Base-by-base conservation (phyloP, 2,888 invertebrate genomes). In the Poecilus cupreus region DNA sequence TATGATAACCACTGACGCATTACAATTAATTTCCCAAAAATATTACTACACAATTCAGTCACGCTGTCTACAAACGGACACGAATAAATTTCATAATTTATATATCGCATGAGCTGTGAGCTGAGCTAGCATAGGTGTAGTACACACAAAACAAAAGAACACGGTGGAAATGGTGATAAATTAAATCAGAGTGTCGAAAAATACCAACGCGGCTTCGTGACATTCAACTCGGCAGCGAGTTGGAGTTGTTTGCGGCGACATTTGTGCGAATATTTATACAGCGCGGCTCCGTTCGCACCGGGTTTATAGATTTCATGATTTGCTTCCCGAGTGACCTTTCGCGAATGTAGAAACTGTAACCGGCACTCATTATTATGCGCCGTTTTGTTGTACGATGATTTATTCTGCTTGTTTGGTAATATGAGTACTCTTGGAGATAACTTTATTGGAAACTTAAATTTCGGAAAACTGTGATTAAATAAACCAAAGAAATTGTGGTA, bases 71-170 rank as follows among this genome's bases (percentile, higher is more conserved):
- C 22, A 26, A 26, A 20, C 46, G 72, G 22, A 22, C 46, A 60
- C n/a, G 22, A 24, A 46, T 72, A 72, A 43, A 43, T 72, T 72
- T 72, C 24, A 72, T 72, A 72, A 72, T 72, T 72, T 72, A 72
- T 72, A 46, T 46, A 72, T 72, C 49, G 43, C 43, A 49, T 70
- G 43, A 70, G 70, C 22, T 70, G 70, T 5, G 32, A 32, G 60
- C 26, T 37, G 26, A 26, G 39, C 70, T 37, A 39, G 70, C 22
- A 18, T 70, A 70, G 13, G 18, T 24, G 37, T 70, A 70, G 43
- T n/a, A 70, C 11, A 26, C 13, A 60, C 43, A 49, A 70, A 72
- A 72, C 72, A 72, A 72, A 60, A 72, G 72, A 72, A 43, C 46
- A 24, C 20, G 22, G 64, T 26, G 72, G 49, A 72, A 60, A 72